Evolutionary conservation across 2,888 invertebrate genomes (phyloP), one percentile per base, ranked within the genome.

Genomic region (Aphodius granarius): DNA sequence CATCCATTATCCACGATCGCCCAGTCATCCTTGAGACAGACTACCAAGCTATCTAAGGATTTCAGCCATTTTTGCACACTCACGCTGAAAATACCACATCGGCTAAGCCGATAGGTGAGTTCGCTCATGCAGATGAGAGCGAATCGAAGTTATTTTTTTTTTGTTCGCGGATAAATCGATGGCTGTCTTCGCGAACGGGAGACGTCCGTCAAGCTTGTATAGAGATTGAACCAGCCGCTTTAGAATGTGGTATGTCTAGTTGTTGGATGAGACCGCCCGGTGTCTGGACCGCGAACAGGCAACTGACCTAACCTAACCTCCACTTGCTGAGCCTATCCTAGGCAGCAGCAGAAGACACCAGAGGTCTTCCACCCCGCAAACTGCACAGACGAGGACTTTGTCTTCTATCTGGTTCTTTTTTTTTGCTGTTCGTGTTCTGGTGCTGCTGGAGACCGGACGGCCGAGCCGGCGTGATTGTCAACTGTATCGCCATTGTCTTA

Each of bases 281-380:
- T 73, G 79, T 80, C 78, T 80, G 77, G 78, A 75, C 65, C 64
- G 64, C 75, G 71, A 66, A 78, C 80, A 78, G 79, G 77, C 81
- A 81, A 43, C 81, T 82, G 82, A 82, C 82, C 82, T 82, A 81
- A 71, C 78, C 79, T 81, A 82, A 82, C 82, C 81, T 81, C 81
- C 73, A 71, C 77, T 78, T 77, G 78, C 73, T 78, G 78, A 81
- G 73, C 80, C 81, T 81, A 81, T 80, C 73, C 43, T 43, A 43
- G 43, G 43, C 43, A 6, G 21, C 68, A 22, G 72, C 72, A 73
- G 63, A 74, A 73, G 73, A 63, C 72, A 73, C 63, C 18, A 23
- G 21, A 71, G 71, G 71, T 71, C 71, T 71, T 71, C 71, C 16
- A 71, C 71, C 71, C 22, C 71, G 71, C 22, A 13, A 16, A 23